Evolutionary conservation across 2,888 invertebrate genomes (phyloP).

Genomic region (Neoaliturus tenellus): DNA sequence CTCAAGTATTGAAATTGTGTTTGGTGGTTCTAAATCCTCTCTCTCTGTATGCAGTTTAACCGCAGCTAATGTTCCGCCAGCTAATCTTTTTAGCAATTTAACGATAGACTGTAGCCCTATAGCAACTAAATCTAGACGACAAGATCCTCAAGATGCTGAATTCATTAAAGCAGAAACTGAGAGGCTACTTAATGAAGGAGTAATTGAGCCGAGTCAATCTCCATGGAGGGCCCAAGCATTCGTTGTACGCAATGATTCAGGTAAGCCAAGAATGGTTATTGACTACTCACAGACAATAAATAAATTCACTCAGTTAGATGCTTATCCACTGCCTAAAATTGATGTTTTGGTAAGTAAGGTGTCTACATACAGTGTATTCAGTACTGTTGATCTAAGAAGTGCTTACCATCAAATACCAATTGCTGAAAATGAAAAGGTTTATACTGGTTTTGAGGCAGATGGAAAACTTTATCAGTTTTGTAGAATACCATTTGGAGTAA

Average conservation of each 20-base stretch:
- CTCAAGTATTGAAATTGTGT: too few species aligned
- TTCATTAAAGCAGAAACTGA: background rate
- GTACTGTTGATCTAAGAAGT: background rate
- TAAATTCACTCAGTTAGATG: background rate
- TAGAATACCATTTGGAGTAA: conserved; percentile 28
- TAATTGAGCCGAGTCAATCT: background rate
- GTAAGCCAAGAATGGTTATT: background rate
- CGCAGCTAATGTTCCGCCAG: background rate
- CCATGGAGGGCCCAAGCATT: background rate
- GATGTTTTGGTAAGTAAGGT: background rate
- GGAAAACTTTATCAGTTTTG: conserved; percentile 36
- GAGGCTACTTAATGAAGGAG: background rate
- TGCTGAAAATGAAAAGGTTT: background rate
- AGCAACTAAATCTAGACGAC: background rate
- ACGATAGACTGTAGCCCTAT: background rate
- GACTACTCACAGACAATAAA: background rate
- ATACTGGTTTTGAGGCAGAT: conserved; percentile 33
- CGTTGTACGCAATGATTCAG: background rate
- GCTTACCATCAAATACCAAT: conserved; percentile 53
- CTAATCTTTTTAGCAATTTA: background rate
- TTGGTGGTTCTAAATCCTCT: background rate
- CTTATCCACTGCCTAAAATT: background rate
- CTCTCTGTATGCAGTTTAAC: background rate
- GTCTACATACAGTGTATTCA: background rate
- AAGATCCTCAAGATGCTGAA: background rate